Evolutionary conservation across 2,888 invertebrate species (phyloP).

Genomic region (Heliconius ismenius): DNA sequence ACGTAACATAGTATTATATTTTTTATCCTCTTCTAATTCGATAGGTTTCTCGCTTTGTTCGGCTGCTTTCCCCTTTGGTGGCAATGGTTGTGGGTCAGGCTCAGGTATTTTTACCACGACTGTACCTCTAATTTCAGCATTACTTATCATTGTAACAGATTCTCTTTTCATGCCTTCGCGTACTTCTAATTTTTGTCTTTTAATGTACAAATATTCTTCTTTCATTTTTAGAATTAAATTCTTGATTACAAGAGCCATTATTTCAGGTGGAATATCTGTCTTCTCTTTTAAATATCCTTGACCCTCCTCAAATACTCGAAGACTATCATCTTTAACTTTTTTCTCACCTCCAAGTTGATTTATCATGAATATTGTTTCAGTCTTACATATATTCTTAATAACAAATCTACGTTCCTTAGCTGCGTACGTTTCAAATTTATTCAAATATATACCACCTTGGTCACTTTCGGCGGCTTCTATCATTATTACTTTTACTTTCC

Average conservation of each 20-base stretch:
- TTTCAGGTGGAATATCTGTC: constrained; percentile 68
- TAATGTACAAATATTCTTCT: constrained; percentile 69
- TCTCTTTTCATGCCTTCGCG: constrained; percentile 67
- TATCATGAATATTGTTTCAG: constrained; percentile 76
- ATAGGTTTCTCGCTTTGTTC: constrained; percentile 45
- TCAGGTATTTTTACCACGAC: constrained; percentile 54
- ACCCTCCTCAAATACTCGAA: constrained; percentile 72
- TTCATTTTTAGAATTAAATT: constrained; percentile 74
- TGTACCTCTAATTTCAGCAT: constrained; percentile 63
- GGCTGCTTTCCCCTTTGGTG: constrained; percentile 55
- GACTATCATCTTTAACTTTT: constrained; percentile 68
- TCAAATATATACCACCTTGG: constrained; percentile 69
- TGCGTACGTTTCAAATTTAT: constrained; percentile 69
- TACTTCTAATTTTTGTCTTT: constrained; percentile 65
- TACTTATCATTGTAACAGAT: constrained; percentile 67
- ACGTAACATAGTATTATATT: constrained; percentile 74
- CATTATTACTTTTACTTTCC: constrained; percentile 67
- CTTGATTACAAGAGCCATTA: constrained; percentile 71
- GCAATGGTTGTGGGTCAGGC: constrained; percentile 46
- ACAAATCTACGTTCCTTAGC: constrained; percentile 72
- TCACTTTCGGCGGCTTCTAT: constrained; percentile 72
- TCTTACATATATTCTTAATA: constrained; percentile 73
- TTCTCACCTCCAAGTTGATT: constrained; percentile 75
- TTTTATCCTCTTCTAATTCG: constrained; percentile 63
- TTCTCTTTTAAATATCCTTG: constrained; percentile 68